These are phyloP conservation scores for Lycaon pictus DNA, from an alignment of 2,113 vertebrate species.

Conservation along the genomic window DNA sequence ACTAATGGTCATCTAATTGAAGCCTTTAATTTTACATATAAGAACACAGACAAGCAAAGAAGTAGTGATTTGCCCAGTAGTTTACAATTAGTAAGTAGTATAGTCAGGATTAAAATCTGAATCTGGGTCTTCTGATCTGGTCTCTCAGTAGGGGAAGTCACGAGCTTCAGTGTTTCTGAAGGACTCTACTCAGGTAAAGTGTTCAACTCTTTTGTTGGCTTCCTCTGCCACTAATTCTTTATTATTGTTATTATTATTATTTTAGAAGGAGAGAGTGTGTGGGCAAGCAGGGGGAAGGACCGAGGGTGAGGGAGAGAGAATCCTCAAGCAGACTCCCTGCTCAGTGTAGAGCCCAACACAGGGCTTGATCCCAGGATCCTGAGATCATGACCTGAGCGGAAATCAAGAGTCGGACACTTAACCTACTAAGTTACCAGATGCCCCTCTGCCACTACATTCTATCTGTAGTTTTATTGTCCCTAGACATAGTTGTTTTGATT, in stretches of 20 bases:
- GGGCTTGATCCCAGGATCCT: neutral
- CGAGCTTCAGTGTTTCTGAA: neutral
- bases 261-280: neutral
- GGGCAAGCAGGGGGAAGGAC: neutral
- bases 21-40: slow-evolving; percentile 12
- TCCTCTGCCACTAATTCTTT: neutral
- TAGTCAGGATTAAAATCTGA: slow-evolving; percentile 42
- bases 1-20: neutral
- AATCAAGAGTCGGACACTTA: neutral
- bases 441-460: neutral
- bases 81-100: neutral
- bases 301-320: neutral
- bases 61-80: neutral
- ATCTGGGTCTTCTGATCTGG: neutral
- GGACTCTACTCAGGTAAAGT: neutral
- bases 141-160: neutral
- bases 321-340: neutral
- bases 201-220: neutral
- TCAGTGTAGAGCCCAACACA: neutral
- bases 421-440: neutral
- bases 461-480: slow-evolving; percentile 29
- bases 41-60: slow-evolving; percentile 1
- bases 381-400: neutral
- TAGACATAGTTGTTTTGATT: slow-evolving; percentile 38
- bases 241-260: neutral